Evolutionary conservation across 2,113 vertebrate species (phyloP), one percentile per base, ranked within the genome.

Genomic region (Carassius carassius): DNA sequence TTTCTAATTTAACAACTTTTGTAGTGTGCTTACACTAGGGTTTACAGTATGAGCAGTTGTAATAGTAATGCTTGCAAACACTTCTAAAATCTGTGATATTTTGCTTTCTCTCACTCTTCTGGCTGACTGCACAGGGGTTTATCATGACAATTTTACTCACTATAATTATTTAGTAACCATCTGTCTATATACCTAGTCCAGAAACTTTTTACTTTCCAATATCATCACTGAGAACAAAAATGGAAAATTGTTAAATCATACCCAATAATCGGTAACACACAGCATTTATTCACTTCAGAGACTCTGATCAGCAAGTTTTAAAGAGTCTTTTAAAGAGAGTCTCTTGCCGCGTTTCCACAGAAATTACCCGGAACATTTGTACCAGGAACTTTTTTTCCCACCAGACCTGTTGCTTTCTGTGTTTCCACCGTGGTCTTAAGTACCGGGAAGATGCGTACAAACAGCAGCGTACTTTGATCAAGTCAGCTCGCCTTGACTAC

Each of bases 191-290:
- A 16, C 32, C 51, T n/a, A 5, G 32, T 16, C 56, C 35, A 79
- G 21, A 63, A 62, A 62, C 77, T 1, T 78, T 78, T 60, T 47
- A 23, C 12, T 23, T 7, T 41, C 11, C 35, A 41, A 62, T 23
- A 62, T 78, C 32, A 78, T 47, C 14, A 63, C 67, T 21, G 67
- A 72, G 60, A 80, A 14, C 25, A 60, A 80, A 80, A 80, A 80
- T 65, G 65, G 78, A 80, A 80, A 16, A n/a, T 19, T 44, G 19
- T 78, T 25, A 78, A 65, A 65, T 47, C 62, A 65, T 80, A 47
- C 78, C 41, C 35, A 4, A 4, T 65, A 65, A 65, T 80, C n/a
- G 65, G 78, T 25, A 29, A 16, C 78, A 8, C n/a, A 11, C 78
- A 47, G 35, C 58, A 29, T 62, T 63, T 56, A 58, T 35, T 5